Base-by-base conservation (phyloP, 1,140 invertebrate genomes). In the Drosophila malerkotliana region DNA sequence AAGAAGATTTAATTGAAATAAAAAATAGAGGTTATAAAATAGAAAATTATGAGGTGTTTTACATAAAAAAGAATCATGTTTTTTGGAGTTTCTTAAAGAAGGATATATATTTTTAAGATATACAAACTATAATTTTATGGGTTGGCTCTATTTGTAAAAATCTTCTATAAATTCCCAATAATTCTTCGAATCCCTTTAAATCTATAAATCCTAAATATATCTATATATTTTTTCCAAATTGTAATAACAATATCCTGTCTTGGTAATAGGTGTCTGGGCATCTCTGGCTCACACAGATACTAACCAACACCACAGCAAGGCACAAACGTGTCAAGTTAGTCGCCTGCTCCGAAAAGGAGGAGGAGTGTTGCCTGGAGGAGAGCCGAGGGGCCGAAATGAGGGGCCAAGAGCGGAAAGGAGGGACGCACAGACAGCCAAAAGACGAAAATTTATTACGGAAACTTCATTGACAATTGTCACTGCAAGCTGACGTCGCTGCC, bases 401-500 rank as follows among this genome's bases (percentile, higher is more conserved):
- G 24, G 39, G 30, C 51, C 30, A 53, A 34, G 34, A 15, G 32
- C 32, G 32, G 32, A 8, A 32, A 37, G 24, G 52, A 8, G 37
- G 30, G 47, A 37, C 39, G 45, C 39, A 63, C 45, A 63, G 81
- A 77, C 77, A 87, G 60, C 73, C 81, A 52, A 84, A 85, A 84
- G 81, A 85, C 81, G 78, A 87, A 87, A 87, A 87, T 87, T 87
- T 87, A 87, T 87, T 87, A 87, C 82, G 79, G 79, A 87, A 87
- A 87, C 78, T 82, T 87, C 83, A 87, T 87, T 87, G 82, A 87
- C 82, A 87, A 87, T 87, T 87, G 82, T 87, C 82, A 88, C 82
- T 87, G 83, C 83, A 87, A 88, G 82, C 82, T 82, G 82, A 78
- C 72, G 79, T 72, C 45, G 68, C 56, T 55, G 79, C 55, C 59